Evolutionary conservation across 2,797 vertebrate species (phyloP), one percentile per base, ranked within the genome.

Genomic region (Phyllotis vaccarum): DNA sequence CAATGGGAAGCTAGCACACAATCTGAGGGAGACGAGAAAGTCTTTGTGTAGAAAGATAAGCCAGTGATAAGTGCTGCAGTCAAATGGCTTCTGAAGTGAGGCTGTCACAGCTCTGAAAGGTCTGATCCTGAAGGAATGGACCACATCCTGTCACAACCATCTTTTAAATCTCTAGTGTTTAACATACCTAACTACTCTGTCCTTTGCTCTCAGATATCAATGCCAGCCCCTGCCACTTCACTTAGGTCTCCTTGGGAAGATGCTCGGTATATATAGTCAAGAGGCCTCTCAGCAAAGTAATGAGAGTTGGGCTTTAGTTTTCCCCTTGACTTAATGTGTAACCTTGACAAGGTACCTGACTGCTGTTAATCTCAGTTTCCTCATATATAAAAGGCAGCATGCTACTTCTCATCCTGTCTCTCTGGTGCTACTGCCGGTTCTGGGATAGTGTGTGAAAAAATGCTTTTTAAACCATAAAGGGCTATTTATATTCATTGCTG

Each of bases 401-500:
- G 76, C 37, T 6, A 2, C 49, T 64, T 68, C 16, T 58, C 87
- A 64, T 95, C 83, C 29, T 34, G 13, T 91, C 82, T 95, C 88
- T 70, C 52, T 24, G 75, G 88, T 85, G 43, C 88, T 87, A n/a
- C 90, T 80, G 93, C 80, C 22, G 43, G 43, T 31, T 95, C 94
- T 80, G 37, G 72, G 72, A 56, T 95, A 80, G 91, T 72, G 24
- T 8, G 0, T 89, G 93, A 75, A 81, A 93, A 68, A 93, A 72
- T 29, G 43, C 89, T 96, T 92, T 89, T 49, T 88, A 94, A 95
- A 75, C 86, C 93, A 79, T 72, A 62, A 95, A 88, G 72, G 52
- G 60, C 60, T 86, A 82, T 95, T 96, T 95, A 74, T 95, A 72
- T 40, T 92, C 94, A 86, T 82, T 0, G 1, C 37, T 90, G 91